Evolutionary conservation across 2,888 invertebrate species (phyloP), one percentile per base, ranked within the genome.

Genomic region (Tipula confusa): DNA sequence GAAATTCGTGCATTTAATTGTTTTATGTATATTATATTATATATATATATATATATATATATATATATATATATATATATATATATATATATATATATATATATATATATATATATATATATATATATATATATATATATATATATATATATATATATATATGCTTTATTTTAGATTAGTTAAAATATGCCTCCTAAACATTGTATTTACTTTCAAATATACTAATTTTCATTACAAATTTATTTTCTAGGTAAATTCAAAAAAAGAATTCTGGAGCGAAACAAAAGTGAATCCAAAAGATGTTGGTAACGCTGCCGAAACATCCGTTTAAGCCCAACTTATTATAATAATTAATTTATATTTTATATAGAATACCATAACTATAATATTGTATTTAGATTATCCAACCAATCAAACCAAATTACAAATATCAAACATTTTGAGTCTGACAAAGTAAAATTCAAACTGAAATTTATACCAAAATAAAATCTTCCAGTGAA

Each of bases 201-300:
- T 43, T 43, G n/a, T 15, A 15, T 18, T 43, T n/a, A 83, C 79
- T 3, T n/a, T 13, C n/a, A 24, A 15, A 29, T 28, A 29, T 29
- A 79, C 18, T 38, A 83, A 82, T 82, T 31, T 15, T 80, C 80
- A 24, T n/a, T 36, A 83, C 31, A 24, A 64, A 64, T 83, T 31
- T 80, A 38, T 38, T 84, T 88, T 88, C 84, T 88, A 88, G 88
- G 87, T 88, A 87, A 86, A 87, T 87, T 29, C 24, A 43, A 85
- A 87, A 87, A 87, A 88, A 87, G 87, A 87, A 87, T 86, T 87
- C 86, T 88, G 88, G 88, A 87, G 86, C 85, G 87, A 87, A 88
- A 87, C 86, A 87, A 84, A 85, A 29, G 31, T 81, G 29, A 84
- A 84, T 83, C 83, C 84, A 43, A 85, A 85, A 83, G 84, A 84